phyloP scores from a whole-genome alignment of 30 jellyfish, hydroid and myxozoan species.

The Hydractinia echinata region DNA sequence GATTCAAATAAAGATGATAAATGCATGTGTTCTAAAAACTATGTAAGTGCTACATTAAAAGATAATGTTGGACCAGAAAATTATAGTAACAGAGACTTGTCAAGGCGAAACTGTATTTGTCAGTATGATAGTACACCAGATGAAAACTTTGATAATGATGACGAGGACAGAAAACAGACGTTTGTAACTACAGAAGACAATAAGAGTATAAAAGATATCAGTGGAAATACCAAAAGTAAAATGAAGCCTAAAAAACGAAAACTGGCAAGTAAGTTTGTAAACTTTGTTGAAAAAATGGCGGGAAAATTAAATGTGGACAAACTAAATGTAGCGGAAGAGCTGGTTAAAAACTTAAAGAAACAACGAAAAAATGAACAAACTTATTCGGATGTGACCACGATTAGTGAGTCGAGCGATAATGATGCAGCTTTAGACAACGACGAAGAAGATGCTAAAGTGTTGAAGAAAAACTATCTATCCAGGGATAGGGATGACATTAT shows the following conservation, averaged over 20 bases:
- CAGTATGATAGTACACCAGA: not conserved
- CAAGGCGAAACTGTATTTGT: slow-evolving; percentile 1
- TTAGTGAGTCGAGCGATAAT: not conserved
- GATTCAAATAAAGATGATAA: too few relatives aligned
- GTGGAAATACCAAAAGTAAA: not conserved
- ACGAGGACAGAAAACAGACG: not conserved
- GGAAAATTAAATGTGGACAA: slow-evolving; percentile 43
- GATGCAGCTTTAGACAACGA: not conserved
- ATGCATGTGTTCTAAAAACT: too few relatives aligned
- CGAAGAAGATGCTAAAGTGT: not conserved
- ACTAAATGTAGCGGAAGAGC: slow-evolving; percentile 46
- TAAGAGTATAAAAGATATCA: not conserved
- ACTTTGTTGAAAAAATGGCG: slow-evolving; percentile 43
- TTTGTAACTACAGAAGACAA: not conserved
- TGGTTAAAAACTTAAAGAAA: slow-evolving; percentile 34
- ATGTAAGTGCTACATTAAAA: too few relatives aligned
- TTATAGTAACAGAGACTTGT: too few relatives aligned
- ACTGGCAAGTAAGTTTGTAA: slow-evolving; percentile 36
- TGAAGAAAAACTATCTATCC: not conserved
- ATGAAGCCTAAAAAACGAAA: not conserved
- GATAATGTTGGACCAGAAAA: too few relatives aligned
- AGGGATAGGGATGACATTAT: not conserved
- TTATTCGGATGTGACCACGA: not conserved
- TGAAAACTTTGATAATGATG: slow-evolving; percentile 1
- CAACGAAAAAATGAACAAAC: slow-evolving; percentile 5